A percentile compares a stretch with the other conserved stretches of the same genome.
Conservation (phyloP, 2,113 vertebrate species). For the Channa argus region DNA sequence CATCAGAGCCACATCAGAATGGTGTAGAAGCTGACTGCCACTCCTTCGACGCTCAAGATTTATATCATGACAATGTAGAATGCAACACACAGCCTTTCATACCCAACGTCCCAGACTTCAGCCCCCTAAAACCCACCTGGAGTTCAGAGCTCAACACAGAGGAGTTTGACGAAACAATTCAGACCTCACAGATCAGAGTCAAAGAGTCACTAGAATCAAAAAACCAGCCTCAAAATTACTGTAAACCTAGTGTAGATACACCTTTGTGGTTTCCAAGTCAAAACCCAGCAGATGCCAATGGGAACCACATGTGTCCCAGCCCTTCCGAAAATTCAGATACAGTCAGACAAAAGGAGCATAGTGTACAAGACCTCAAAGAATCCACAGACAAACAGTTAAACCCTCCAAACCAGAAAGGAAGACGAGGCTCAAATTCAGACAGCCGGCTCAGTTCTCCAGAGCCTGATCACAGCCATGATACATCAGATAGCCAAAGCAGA, state of each 20-base stretch:
- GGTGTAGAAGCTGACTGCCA: conserved; percentile 3
- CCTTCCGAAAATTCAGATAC: conserved; percentile 13
- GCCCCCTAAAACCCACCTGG: conserved; percentile 13
- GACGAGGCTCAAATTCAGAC: conserved; percentile 45
- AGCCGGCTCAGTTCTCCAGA: conserved; percentile 66
- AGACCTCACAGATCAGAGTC: conserved; percentile 20
- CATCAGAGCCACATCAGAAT: conserved; percentile 21
- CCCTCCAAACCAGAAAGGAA: conserved; percentile 29
- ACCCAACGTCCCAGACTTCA: conserved; percentile 33
- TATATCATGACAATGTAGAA: conserved; percentile 22
- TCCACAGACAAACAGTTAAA: conserved; percentile 30
- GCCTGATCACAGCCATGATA: conserved; percentile 27
- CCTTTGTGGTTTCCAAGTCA: conserved; percentile 10
- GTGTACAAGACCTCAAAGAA: conserved; percentile 10
- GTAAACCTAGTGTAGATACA: conserved; percentile 3
- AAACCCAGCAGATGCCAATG: conserved; percentile 7
- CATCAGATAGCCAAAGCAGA: conserved; percentile 31
- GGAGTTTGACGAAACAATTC: conserved; percentile 10
- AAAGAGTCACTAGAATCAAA: conserved; percentile 26
- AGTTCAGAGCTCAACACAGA: conserved; percentile 14
- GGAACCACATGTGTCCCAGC: conserved; percentile 1
- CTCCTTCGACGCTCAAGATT: conserved; percentile 19
- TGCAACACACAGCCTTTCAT: neutral
- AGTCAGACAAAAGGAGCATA: conserved; percentile 9
- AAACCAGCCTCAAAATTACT: conserved; percentile 30